phyloP scores from a whole-genome alignment of 2,113 vertebrate genomes.

The Benitochromis conjunctus region DNA sequence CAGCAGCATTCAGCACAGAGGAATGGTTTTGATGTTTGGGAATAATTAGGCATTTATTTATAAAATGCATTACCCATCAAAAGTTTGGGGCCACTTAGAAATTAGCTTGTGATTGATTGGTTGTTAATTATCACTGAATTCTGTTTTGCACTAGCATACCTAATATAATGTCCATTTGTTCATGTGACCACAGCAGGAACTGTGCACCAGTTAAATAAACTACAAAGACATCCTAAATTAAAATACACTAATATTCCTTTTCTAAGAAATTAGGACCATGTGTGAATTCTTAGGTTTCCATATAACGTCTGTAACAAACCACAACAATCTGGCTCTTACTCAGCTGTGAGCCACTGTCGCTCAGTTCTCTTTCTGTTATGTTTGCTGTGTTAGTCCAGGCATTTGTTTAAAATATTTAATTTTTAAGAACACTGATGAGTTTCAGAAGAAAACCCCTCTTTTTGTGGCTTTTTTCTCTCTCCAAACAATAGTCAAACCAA shows the following conservation, averaged over 20 bases:
- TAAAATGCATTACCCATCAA: neutral
- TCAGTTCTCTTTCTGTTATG: neutral
- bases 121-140: neutral
- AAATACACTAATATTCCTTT: neutral
- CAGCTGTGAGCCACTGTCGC: rapidly evolving
- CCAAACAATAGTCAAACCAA: neutral
- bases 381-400: neutral
- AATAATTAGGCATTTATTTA: neutral
- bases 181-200: neutral
- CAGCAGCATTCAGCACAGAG: neutral
- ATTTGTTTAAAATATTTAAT: neutral
- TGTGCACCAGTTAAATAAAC: neutral
- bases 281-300: neutral
- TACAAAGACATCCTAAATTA: neutral
- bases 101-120: neutral
- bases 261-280: neutral
- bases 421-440: neutral
- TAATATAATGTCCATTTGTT: neutral
- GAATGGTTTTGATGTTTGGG: neutral
- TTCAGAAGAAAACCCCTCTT: neutral
- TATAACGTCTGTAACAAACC: neutral
- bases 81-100: neutral
- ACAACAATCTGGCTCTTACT: neutral
- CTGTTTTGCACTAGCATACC: neutral
- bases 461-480: neutral